Evolutionary conservation across 2,797 vertebrate genomes (phyloP).

Genomic region (Numenius phaeopus): DNA sequence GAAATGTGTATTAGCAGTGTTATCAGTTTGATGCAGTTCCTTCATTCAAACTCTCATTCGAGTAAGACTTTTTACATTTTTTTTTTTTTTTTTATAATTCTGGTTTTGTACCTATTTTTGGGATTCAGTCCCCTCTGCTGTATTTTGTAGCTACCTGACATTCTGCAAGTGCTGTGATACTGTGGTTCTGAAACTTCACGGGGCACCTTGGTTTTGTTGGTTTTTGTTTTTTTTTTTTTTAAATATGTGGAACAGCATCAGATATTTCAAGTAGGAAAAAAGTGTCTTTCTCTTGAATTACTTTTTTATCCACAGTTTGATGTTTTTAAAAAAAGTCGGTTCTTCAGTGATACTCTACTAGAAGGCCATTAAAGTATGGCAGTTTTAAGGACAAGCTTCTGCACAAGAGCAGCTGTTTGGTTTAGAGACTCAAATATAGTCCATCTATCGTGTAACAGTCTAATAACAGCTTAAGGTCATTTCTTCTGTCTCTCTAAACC

Average conservation of each 20-base stretch:
- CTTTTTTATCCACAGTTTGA: not conserved
- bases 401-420: not conserved
- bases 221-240: not conserved
- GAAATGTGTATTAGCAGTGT: not conserved
- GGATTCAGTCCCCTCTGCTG: not conserved
- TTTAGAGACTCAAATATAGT: not conserved
- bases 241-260: not conserved
- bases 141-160: not conserved
- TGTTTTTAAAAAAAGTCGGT: not conserved
- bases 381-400: not conserved
- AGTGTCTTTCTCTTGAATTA: not conserved
- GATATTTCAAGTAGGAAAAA: not conserved
- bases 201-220: too few relatives aligned
- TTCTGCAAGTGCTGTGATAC: not conserved
- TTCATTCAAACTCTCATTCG: slow-evolving; percentile 25
- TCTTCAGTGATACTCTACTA: not conserved
- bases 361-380: not conserved
- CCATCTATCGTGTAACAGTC: not conserved
- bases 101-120: not conserved
- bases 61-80: not conserved
- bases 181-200: not conserved
- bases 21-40: not conserved
- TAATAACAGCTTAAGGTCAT: not conserved
- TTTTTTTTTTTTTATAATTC: not conserved
- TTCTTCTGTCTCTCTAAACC: not conserved